Base-by-base conservation (phyloP, 2,797 vertebrate genomes). In the Eospalax fontanierii region DNA sequence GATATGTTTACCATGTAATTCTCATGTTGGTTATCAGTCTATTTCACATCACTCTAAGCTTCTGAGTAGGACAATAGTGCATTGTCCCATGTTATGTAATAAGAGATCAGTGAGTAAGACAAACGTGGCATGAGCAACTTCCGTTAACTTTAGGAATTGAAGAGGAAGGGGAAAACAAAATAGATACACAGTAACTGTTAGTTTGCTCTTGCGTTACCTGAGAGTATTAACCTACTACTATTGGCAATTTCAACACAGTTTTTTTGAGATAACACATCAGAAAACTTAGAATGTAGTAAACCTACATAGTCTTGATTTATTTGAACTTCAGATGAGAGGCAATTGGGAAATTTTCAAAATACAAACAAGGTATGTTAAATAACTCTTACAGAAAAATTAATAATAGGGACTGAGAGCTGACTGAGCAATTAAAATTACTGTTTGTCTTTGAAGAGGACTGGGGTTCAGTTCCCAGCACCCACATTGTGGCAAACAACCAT, bases 321-420 rank as follows among this genome's bases (percentile, higher is more conserved):
- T 95, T 70, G 65, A 83, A 74, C 8, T 81, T 89, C 70, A 38
- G 35, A 46, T 66, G 24, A 65, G 70, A 79, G 43, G n/a, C 28
- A 89, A 68, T 28, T 80, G 30, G 5, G 59, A 96, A 63, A 26
- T 14, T 68, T 94, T 92, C 75, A 94, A 82, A 91, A 91, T 66
- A 70, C 4, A 50, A 26, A 30, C 28, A 89, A 93, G 12, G 28
- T 46, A 90, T 35, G 61, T 66, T 22, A 83, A 73, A 65, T 75
- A 75, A 63, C 5, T 79, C 68, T 86, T 26, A 19, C 40, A 75
- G 46, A 0, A 79, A 95, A 43, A 8, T 6, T 50, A 79, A 46
- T 74, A 76, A 50, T 2, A 83, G 91, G 46, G 46, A 11, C 46
- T 50, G 46, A 50, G 46, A 50, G 46, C 11, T 50, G 46, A 11